Evolutionary conservation across 2,113 vertebrate species (phyloP).

Genomic region (Ictidomys tridecemlineatus): DNA sequence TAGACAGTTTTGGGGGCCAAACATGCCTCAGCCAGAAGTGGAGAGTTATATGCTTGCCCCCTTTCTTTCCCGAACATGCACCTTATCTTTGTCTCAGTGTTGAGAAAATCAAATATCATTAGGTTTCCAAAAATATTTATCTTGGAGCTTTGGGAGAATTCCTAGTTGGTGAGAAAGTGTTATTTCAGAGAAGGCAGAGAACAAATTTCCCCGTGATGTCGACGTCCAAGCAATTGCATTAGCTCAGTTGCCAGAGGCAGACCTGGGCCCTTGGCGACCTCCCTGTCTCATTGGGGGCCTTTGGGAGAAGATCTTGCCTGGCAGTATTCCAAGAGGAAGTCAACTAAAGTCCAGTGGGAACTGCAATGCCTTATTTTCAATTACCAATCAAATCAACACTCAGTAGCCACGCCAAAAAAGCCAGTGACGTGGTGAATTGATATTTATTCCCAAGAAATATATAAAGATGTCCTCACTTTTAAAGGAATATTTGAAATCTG

Average conservation of each 20-base stretch:
- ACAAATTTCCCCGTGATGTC: slow-evolving; percentile 66
- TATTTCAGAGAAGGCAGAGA: slow-evolving; percentile 78
- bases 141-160: slow-evolving; percentile 74
- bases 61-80: slow-evolving; percentile 52
- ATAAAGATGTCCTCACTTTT: slow-evolving; percentile 62
- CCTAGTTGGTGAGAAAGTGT: slow-evolving; percentile 72
- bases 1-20: slow-evolving; percentile 49
- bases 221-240: slow-evolving; percentile 14
- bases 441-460: slow-evolving; percentile 69
- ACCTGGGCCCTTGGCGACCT: slow-evolving; percentile 47
- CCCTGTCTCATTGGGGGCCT: slow-evolving; percentile 57
- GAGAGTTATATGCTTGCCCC: slow-evolving; percentile 51
- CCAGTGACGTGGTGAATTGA: slow-evolving; percentile 60
- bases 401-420: slow-evolving; percentile 40
- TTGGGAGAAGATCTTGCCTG: slow-evolving; percentile 69
- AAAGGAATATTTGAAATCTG: slow-evolving; percentile 55
- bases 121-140: slow-evolving; percentile 82
- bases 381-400: slow-evolving; percentile 77
- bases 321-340: slow-evolving; percentile 77
- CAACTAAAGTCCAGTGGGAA: slow-evolving; percentile 45
- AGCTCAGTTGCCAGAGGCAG: slow-evolving; percentile 64
- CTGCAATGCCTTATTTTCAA: slow-evolving; percentile 65
- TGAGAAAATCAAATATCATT: slow-evolving; percentile 73
- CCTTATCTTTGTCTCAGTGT: slow-evolving; percentile 76
- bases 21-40: neutral